Evolutionary conservation across 2,888 invertebrate species (phyloP), one percentile per base, ranked within the genome.

Genomic region (Zaprionus bogoriensis): DNA sequence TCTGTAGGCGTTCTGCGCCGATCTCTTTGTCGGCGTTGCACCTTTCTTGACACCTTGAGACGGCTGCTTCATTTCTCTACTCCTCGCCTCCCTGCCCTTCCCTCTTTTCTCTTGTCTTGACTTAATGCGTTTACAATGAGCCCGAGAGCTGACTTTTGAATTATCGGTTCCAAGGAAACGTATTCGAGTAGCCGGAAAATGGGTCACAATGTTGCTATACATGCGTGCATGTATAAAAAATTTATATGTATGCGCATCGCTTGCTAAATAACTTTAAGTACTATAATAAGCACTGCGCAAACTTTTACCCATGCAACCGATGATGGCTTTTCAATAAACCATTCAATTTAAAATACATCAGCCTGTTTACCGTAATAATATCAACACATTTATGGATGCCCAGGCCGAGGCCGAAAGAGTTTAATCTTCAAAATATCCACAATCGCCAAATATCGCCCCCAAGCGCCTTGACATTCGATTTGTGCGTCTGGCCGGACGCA

Each of bases 321-420:
- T 74, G 72, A 82, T 79, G 68, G 48, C 57, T 78, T 84, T 86
- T 76, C 87, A 85, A 80, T 80, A 70, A 85, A 67, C 64, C 55
- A 55, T 70, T 82, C 82, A 82, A 82, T 82, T 87, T 82, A 87
- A 82, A 84, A 87, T 68, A 67, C 82, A 82, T 82, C 85, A 87
- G 70, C 32, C 65, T 84, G 78, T 87, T 87, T 84, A 84, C 82
- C 73, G 85, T 87, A 82, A 84, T 87, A 82, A 84, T 87, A 82
- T 82, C 81, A 77, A 84, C 85, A 84, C 87, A 82, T 87, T 82
- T 81, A 82, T 67, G 82, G 51, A 52, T 39, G 45, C 53, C 51
- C 23, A 42, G 20, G 39, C 39, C 36, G 51, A n/a, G n/a, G n/a
- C n/a, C n/a, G n/a, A n/a, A n/a, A n/a, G 48, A 19, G 54, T 45